Evolutionary conservation across 2,888 invertebrate genomes (phyloP), one percentile per base, ranked within the genome.

Genomic region (Drosophila birchii): DNA sequence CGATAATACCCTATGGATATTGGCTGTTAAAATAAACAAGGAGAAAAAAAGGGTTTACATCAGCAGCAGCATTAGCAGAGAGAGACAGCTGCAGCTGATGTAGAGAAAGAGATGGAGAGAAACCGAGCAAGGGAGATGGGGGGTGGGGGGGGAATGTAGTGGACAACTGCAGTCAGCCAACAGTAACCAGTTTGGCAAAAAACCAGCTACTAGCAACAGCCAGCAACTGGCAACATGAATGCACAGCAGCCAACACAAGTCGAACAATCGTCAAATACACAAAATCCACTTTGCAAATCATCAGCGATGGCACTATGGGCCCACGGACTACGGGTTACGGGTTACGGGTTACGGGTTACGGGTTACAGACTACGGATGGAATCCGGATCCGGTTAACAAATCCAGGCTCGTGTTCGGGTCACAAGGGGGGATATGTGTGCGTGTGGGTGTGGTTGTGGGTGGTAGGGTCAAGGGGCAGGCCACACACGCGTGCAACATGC

Each of bases 231-330:
- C 64, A 62, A 29, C 62, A 62, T 34, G 26, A 44, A 18, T 44
- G 56, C 38, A 54, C 59, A 47, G 55, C 72, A 73, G 23, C 23
- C 75, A 67, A 36, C 58, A 75, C 82, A 75, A 81, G 84, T 81
- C 87, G 85, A 87, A 82, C 85, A 82, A 84, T 84, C 83, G 80
- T 84, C 83, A 84, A 83, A 88, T 84, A 88, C 83, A 84, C 83
- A 86, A 88, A 84, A 88, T 88, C 77, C 83, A 84, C 88, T 84
- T 88, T 86, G 80, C 83, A 84, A 84, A 88, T 88, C 88, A 86
- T 80, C 86, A 82, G 58, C 75, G 43, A 73, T 66, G 66, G 63
- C 44, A 34, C 64, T 58, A 29, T 41, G 11, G 32, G 20, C 47
- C 34, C 11, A 16, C 61, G 61, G 43, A 12, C 12, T 38, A n/a